These are phyloP conservation scores for Tetramorium simillimum DNA, from an alignment of 1,140 invertebrate genomes.

Conservation along the genomic window DNA sequence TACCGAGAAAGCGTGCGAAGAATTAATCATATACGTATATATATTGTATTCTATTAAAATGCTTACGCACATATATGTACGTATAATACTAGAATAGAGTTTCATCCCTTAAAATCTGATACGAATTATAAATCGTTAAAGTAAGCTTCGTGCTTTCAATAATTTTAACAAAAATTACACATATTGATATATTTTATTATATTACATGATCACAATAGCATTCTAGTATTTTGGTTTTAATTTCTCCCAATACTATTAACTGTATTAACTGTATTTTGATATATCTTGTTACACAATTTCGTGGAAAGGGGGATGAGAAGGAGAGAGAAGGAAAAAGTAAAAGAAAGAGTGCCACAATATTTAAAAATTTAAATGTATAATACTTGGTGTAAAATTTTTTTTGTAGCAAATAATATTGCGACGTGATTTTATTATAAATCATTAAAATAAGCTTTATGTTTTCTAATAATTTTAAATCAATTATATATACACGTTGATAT, in stretches of 20 bases:
- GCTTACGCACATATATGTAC: too few relatives aligned
- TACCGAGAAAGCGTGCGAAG: background rate
- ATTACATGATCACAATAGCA: background rate
- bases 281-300: background rate
- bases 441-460: too few relatives aligned
- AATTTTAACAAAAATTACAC: background rate
- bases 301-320: too few relatives aligned
- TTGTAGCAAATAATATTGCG: background rate
- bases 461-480: background rate
- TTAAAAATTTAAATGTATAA: background rate
- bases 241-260: conserved; percentile 1
- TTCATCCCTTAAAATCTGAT: background rate
- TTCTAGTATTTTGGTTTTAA: background rate
- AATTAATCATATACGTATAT: background rate
- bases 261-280: background rate
- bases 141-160: conserved; percentile 1
- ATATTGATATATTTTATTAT: background rate
- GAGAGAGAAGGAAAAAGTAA: too few relatives aligned
- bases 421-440: background rate
- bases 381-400: background rate
- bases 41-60: background rate
- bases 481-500: background rate
- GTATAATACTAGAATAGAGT: background rate
- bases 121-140: background rate
- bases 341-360: background rate